Base-by-base conservation (phyloP, 2,113 vertebrate genomes). In the Sinosuthora webbiana region DNA sequence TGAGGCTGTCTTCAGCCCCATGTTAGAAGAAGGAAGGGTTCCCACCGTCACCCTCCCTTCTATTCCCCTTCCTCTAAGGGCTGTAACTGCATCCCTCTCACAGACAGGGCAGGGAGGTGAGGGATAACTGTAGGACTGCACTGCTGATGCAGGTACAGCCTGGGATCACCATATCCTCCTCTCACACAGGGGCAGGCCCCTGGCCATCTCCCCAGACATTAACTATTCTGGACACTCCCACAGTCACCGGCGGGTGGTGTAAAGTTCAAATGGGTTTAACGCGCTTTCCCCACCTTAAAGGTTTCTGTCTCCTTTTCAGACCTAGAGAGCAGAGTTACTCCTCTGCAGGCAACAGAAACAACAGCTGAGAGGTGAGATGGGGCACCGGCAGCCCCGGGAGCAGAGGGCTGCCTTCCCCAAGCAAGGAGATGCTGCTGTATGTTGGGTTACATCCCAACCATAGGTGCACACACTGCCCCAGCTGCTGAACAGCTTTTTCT, bases 241-340 rank as follows among this genome's bases (percentile, higher is more conserved):
- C 3, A 39, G 41, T 42, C 42, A 53, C 24, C 2, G 3, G 7
- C 28, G 13, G 24, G 59, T 1, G 0, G 35, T 55, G 23, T 25
- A 27, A 88, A 67, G 15, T 60, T 90, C 45, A 42, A 86, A 57
- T 4, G 15, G 47, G 39, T 57, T 59, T 82, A 56, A 79, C 1
- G 1, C 33, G 24, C 23, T 62, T 87, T 60, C 37, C 28, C 5
- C 0, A 0, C 22, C 22, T 56, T 52, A 56, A 28, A 76, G 17
- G 22, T 21, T 45, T 6, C 15, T 39, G 31, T 71, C 25, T 67
- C 7, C 39, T 55, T 67, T n/a, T 37, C 42, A 65, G 25, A 65
- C 12, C 31, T 21, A 15, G 11, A 45, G 2, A 85, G 57, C n/a
- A 85, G 37, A 88, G 63, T 37, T 53, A 6, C 70, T 69, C n/a